These are phyloP conservation scores for Mesorhabditis belari DNA, from an alignment of 2,888 invertebrate species.

Conservation along the genomic window DNA sequence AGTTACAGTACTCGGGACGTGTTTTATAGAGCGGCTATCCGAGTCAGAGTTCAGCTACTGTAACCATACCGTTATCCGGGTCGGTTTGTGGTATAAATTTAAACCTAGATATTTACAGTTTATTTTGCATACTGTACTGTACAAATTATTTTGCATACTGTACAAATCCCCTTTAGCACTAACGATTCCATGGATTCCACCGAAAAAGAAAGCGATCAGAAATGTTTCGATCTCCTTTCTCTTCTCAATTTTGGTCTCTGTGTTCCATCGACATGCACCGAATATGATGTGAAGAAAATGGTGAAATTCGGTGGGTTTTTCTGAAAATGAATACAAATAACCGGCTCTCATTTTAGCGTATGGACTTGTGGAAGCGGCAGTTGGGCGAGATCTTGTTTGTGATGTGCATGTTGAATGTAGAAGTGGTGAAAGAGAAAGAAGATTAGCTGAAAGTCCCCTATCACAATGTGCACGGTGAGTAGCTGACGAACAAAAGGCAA, in stretches of 20 bases:
- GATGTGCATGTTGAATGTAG: constrained; percentile 46
- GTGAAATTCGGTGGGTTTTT: constrained; percentile 36
- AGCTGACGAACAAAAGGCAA: too few relatives aligned
- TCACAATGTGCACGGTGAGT: constrained; percentile 42
- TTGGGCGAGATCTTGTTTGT: constrained; percentile 42
- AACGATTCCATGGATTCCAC: neutral
- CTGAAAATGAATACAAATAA: neutral
- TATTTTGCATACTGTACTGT: too few relatives aligned
- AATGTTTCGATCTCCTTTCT: constrained; percentile 49
- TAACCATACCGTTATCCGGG: too few relatives aligned
- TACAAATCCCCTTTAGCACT: too few relatives aligned
- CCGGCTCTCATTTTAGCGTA: constrained; percentile 27
- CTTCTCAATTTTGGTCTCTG: constrained; percentile 52
- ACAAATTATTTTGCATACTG: too few relatives aligned
- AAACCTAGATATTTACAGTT: too few relatives aligned
- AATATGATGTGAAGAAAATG: constrained; percentile 48
- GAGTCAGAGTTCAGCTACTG: too few relatives aligned
- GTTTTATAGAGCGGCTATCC: too few relatives aligned
- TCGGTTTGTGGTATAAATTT: too few relatives aligned
- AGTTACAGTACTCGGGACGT: too few relatives aligned
- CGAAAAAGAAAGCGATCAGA: constrained; percentile 23
- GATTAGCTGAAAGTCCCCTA: constrained; percentile 31
- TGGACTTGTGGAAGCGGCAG: constrained; percentile 32
- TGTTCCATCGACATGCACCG: constrained; percentile 52
- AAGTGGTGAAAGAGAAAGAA: constrained; percentile 35